A percentile compares a stretch with the other conserved stretches of the same genome.
Conservation (phyloP, 2,113 vertebrate species). For the Oryzias curvinotus region DNA sequence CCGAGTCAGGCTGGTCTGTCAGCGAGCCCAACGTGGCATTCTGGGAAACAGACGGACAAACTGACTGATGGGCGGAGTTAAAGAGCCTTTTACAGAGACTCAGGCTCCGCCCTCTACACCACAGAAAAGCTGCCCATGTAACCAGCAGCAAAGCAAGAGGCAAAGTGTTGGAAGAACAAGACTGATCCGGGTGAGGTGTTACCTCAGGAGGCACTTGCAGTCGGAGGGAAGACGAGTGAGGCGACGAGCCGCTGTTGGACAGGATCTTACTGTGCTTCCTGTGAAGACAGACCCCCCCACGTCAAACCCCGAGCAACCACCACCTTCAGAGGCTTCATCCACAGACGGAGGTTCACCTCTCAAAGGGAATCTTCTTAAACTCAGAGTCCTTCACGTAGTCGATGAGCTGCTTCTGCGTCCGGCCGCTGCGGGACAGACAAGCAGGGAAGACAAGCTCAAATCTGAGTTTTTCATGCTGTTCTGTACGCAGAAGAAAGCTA, state of each 20-base stretch:
- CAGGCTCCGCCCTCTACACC: no score
- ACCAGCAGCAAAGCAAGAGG: background rate
- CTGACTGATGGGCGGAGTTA: no score
- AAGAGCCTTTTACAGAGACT: no score
- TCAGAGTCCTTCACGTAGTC: conserved; percentile 93
- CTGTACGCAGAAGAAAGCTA: no score
- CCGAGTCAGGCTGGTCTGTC: conserved; percentile 69
- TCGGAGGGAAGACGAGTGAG: conserved; percentile 79
- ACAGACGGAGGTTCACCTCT: conserved; percentile 81
- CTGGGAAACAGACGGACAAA: conserved; percentile 65
- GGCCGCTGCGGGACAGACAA: conserved; percentile 77
- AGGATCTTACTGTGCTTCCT: conserved; percentile 96
- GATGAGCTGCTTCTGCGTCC: conserved; percentile 96
- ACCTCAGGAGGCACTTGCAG: conserved; percentile 91
- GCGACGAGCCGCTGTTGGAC: conserved; percentile 79
- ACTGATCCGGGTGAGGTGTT: conserved; percentile 1
- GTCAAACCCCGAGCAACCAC: conserved; percentile 7
- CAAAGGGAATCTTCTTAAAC: conserved; percentile 92
- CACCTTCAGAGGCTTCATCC: background rate
- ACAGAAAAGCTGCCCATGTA: no score
- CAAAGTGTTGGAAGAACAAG: background rate
- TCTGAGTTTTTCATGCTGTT: no score
- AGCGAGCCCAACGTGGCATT: conserved; percentile 62
- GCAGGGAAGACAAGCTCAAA: background rate
- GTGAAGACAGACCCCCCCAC: conserved; percentile 17